These are phyloP conservation scores for Drosophila willistoni DNA, from an alignment of 1,140 invertebrate genomes.

Conservation along the genomic window DNA sequence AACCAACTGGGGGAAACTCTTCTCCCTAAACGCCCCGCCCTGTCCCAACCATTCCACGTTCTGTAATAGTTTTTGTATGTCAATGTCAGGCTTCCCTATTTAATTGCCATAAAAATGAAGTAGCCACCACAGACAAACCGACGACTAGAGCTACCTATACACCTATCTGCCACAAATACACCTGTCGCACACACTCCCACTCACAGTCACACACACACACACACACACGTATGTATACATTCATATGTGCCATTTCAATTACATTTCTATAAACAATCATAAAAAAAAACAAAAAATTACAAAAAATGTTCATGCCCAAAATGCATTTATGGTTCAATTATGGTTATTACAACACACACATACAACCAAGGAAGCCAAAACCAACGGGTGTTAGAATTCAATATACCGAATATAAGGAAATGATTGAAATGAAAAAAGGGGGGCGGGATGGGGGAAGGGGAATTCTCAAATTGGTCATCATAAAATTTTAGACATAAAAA, in stretches of 20 bases:
- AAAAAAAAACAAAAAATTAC: no score
- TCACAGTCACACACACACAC: neutral
- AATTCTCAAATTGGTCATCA: conserved; percentile 33
- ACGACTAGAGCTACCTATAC: conserved; percentile 15
- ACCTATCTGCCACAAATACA: conserved; percentile 8
- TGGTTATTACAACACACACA: conserved; percentile 46
- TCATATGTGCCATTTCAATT: conserved; percentile 49
- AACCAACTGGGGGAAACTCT: conserved; percentile 45
- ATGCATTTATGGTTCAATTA: conserved; percentile 71
- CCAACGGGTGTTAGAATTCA: no score
- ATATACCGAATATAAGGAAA: no score
- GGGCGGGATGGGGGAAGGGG: neutral
- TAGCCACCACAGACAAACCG: conserved; percentile 34
- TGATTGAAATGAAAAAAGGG: no score
- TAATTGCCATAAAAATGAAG: conserved; percentile 63
- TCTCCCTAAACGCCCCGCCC: conserved; percentile 4
- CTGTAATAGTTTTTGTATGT: conserved; percentile 49
- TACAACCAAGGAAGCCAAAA: conserved; percentile 8
- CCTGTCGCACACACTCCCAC: neutral
- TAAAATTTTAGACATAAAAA: conserved; percentile 66
- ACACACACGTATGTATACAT: no score
- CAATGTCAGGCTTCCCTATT: conserved; percentile 67
- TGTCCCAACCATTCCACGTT: neutral
- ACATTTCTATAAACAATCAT: conserved; percentile 43
- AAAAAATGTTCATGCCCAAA: conserved; percentile 32